Evolutionary conservation across 2,888 invertebrate species (phyloP), one percentile per base, ranked within the genome.

Genomic region (Corbicula japonica): DNA sequence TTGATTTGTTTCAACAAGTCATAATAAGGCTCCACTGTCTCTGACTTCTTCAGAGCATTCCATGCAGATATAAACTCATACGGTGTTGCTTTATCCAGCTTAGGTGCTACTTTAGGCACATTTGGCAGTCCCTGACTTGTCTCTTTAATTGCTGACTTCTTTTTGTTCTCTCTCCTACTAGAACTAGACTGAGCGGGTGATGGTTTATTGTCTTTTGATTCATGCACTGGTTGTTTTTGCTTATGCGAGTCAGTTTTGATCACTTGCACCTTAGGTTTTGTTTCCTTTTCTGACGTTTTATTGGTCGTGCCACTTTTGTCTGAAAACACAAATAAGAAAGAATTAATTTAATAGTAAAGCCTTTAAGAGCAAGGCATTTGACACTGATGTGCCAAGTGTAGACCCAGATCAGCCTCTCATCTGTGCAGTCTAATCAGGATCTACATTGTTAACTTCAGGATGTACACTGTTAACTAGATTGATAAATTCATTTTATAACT

Each of bases 61-160:
- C 93, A 93, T 0, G 92, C 91, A 35, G 91, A 88, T 30, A 92
- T 87, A 78, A 93, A 93, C 83, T 92, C 93, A 81, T 91, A 93
- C 0, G 92, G 91, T 12, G 91, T 91, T 4, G 88, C 89, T 75
- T 89, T 90, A 63, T 87, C 88, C 26, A 90, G 69, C 52, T 85
- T 87, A 1, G 87, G 87, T 3, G 76, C 86, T 66, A 58, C 83
- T 30, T 79, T 80, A 21, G 86, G 81, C 10, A 83, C 86, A 41
- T 76, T 79, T 1, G 89, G 89, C 61, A 86, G 76, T 30, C 88
- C 88, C 38, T 81, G 46, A 61, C 86, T 86, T 0, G 89, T 86
- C 35, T 84, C 76, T 62, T 78, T 86, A 21, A 87, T 80, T 26
- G 69, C 21, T 23, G 80, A 72, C 35, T 83, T 80, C 66, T 79